Evolutionary conservation across 2,113 vertebrate species (phyloP).

Genomic region (Loxodonta africana): DNA sequence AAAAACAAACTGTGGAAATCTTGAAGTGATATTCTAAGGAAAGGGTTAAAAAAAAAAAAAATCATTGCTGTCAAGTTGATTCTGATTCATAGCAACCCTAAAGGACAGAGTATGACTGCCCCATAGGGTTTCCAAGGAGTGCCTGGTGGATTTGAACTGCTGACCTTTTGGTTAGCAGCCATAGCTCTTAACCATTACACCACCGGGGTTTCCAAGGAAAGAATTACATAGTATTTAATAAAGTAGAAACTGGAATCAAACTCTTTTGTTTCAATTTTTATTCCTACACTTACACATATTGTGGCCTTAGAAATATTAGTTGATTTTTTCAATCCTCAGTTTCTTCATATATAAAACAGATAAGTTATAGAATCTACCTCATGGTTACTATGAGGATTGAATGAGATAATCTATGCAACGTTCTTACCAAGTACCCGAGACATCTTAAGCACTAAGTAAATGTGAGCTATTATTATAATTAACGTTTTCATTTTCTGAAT

Average conservation of each 20-base stretch:
- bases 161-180: no score
- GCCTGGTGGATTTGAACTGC: no score
- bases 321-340: neutral
- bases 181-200: no score
- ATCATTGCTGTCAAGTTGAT: no score
- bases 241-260: neutral
- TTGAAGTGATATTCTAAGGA: neutral
- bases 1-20: neutral
- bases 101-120: no score
- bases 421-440: neutral
- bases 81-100: no score
- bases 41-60: neutral
- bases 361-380: neutral
- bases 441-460: neutral
- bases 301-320: neutral
- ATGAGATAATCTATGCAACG: neutral
- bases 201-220: no score
- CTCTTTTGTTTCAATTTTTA: neutral
- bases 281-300: neutral
- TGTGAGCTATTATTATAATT: neutral
- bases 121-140: no score
- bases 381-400: neutral
- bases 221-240: neutral
- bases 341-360: neutral
- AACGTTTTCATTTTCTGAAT: conserved; percentile 43